These are phyloP conservation scores for Sebastes minor DNA, from an alignment of 2,797 vertebrate species.

Conservation along the genomic window DNA sequence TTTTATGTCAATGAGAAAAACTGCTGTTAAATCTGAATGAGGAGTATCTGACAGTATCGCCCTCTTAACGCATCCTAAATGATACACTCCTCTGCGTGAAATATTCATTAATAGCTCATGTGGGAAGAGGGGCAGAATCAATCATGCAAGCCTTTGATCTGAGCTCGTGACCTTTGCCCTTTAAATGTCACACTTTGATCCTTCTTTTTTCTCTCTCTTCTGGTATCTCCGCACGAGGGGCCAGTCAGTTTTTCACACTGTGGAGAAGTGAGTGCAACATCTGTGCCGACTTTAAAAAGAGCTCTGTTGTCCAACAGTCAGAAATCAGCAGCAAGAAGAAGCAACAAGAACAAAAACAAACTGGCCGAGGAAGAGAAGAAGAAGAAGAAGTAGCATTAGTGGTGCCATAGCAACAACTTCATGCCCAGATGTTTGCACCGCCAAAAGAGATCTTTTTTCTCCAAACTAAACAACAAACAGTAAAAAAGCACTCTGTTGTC, in stretches of 20 bases:
- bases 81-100: constrained; percentile 5
- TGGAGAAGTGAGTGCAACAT: constrained; percentile 27
- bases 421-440: constrained; percentile 45
- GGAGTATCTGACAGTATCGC: neutral
- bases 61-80: constrained; percentile 25
- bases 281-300: constrained; percentile 42
- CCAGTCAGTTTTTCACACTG: neutral
- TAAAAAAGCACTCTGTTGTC: neutral
- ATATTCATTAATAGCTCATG: constrained; percentile 48
- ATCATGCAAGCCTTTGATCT: constrained; percentile 55
- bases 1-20: neutral
- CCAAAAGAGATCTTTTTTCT: constrained; percentile 18
- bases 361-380: constrained; percentile 25
- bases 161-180: constrained; percentile 67
- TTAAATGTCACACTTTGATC: constrained; percentile 66
- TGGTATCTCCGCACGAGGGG: neutral
- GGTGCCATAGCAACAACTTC: constrained; percentile 65
- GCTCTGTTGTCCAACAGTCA: constrained; percentile 37
- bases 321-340: constrained; percentile 13
- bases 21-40: neutral
- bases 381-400: constrained; percentile 46
- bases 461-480: constrained; percentile 4
- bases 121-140: constrained; percentile 39
- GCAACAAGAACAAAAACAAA: constrained; percentile 45
- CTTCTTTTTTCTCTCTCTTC: neutral